Conservation (phyloP, 2,888 invertebrate genomes). For the Meteorus colon region DNA sequence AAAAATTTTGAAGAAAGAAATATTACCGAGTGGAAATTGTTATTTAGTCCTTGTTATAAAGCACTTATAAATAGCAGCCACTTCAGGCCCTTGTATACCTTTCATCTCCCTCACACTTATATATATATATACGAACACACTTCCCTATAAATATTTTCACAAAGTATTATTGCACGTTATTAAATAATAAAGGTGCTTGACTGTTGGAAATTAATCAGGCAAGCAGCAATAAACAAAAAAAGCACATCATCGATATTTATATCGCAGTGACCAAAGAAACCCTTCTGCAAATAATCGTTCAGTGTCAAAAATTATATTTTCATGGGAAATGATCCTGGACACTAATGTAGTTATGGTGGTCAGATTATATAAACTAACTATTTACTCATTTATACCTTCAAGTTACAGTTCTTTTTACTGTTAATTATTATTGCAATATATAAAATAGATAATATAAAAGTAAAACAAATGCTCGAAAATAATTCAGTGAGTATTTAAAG, state of each 20-base stretch:
- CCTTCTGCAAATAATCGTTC: not conserved
- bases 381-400: not conserved
- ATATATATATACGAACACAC: not conserved
- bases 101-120: not conserved
- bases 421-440: not conserved
- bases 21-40: not conserved
- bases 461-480: not conserved
- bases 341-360: not conserved
- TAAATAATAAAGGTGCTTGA: not conserved
- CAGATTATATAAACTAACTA: not conserved
- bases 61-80: not conserved
- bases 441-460: not conserved
- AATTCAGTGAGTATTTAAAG: not conserved
- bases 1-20: not conserved
- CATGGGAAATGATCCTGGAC: not conserved
- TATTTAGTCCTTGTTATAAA: not conserved
- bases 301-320: not conserved
- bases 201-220: not conserved
- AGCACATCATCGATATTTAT: not conserved
- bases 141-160: not conserved
- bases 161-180: slow-evolving; percentile 12
- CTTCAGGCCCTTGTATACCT: not conserved
- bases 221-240: slow-evolving; percentile 1
- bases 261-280: not conserved
- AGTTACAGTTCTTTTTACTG: not conserved